Evolutionary conservation across 2,888 invertebrate genomes (phyloP).

Genomic region (Microctonus hyperodae): DNA sequence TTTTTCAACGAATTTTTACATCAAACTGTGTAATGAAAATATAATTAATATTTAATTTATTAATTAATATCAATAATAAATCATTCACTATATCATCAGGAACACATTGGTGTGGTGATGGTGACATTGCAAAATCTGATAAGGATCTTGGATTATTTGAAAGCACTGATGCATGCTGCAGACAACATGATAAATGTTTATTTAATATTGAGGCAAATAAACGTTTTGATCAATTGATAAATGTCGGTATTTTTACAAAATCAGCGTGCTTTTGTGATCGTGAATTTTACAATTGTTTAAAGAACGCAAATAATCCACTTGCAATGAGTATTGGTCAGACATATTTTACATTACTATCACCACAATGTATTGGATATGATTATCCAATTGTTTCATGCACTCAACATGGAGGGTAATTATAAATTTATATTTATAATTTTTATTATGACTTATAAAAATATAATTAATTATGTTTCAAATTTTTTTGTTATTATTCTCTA

Average conservation of each 20-base stretch:
- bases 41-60: too few relatives aligned
- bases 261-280: constrained; percentile 76
- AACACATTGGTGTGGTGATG: constrained; percentile 79
- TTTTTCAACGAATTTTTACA: too few relatives aligned
- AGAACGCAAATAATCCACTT: constrained; percentile 66
- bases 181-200: constrained; percentile 75
- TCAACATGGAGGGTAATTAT: too few relatives aligned
- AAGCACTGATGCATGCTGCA: constrained; percentile 74
- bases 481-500: too few relatives aligned
- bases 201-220: constrained; percentile 68
- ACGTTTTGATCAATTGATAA: constrained; percentile 69
- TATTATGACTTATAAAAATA: too few relatives aligned
- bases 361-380: constrained; percentile 72
- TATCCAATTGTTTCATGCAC: too few relatives aligned
- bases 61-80: too few relatives aligned
- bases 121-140: constrained; percentile 67
- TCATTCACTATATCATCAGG: too few relatives aligned
- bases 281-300: constrained; percentile 74
- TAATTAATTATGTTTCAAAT: too few relatives aligned
- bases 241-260: constrained; percentile 74
- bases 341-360: constrained; percentile 76
- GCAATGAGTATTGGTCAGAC: constrained; percentile 71
- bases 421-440: too few relatives aligned
- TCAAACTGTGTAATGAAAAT: too few relatives aligned
- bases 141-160: constrained; percentile 72